Percentiles rank a stretch among this genome's conserved stretches.
Evolutionary conservation across 2,888 invertebrate genomes (phyloP).

Genomic region (Sarcophaga caerulescens): DNA sequence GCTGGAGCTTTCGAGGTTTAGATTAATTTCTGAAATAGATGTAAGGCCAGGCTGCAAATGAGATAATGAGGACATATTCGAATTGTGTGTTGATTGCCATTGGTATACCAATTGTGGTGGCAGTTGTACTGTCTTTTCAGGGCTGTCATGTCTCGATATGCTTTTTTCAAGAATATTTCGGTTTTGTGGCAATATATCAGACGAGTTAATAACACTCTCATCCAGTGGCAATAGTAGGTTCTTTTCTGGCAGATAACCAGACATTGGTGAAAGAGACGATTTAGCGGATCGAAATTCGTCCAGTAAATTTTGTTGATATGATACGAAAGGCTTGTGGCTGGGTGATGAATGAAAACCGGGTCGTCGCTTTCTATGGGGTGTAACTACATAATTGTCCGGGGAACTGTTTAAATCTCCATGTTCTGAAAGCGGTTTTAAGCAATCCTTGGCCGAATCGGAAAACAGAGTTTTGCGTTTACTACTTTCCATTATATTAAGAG

Average conservation of each 20-base stretch:
- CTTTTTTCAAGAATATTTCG: slow-evolving; percentile 76
- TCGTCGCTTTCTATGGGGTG: slow-evolving; percentile 91
- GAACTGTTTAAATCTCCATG: slow-evolving; percentile 88
- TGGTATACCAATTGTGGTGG: slow-evolving; percentile 82
- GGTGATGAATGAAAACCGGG: slow-evolving; percentile 94
- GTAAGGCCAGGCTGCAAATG: slow-evolving; percentile 77
- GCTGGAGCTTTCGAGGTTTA: slow-evolving; percentile 72
- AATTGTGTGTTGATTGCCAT: slow-evolving; percentile 79
- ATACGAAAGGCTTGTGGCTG: slow-evolving; percentile 92
- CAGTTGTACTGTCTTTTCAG: slow-evolving; percentile 81
- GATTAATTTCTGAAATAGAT: slow-evolving; percentile 75
- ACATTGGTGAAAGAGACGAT: slow-evolving; percentile 88
- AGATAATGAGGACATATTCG: slow-evolving; percentile 77
- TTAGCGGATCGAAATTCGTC: slow-evolving; percentile 87
- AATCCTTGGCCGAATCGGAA: slow-evolving; percentile 84
- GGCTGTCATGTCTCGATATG: slow-evolving; percentile 85
- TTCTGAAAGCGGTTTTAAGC: slow-evolving; percentile 83
- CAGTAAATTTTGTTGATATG: slow-evolving; percentile 89
- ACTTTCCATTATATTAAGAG: slow-evolving; percentile 69
- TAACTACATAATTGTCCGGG: slow-evolving; percentile 92
- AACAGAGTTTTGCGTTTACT: slow-evolving; percentile 75
- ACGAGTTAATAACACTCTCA: slow-evolving; percentile 74
- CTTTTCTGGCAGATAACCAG: slow-evolving; percentile 81
- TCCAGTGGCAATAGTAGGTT: slow-evolving; percentile 75
- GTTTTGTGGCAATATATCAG: slow-evolving; percentile 77